Evolutionary conservation across 2,888 invertebrate genomes (phyloP), one percentile per base, ranked within the genome.

Genomic region (Oxycera nigricornis): DNA sequence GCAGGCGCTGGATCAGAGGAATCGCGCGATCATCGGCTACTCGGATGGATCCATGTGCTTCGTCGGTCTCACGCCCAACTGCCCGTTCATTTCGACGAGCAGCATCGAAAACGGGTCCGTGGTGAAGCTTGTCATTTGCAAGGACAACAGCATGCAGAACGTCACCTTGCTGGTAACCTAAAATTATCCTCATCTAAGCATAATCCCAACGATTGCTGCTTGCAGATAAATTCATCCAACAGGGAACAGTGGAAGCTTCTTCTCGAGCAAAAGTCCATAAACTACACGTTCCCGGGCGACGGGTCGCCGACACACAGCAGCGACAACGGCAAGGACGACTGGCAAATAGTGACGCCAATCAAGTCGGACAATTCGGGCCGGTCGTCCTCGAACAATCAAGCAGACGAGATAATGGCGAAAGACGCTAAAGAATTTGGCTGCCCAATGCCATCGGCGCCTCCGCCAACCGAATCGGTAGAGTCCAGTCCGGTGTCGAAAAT

Each of bases 191-290:
- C n/a, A n/a, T n/a, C n/a, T n/a, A n/a, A n/a, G n/a, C n/a, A n/a
- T n/a, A n/a, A n/a, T n/a, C n/a, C n/a, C n/a, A n/a, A n/a, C n/a
- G n/a, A n/a, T n/a, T n/a, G n/a, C n/a, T 35, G 35, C 11, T 35
- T 35, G 75, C 80, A 95, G 90, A 92, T 96, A 80, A 92, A 93
- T 7, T 90, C 89, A 73, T 88, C 88, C 39, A 88, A 90, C 77
- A 90, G 90, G 41, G 90, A 92, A 77, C 95, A 96, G 82, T 95
- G 94, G 91, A 91, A 93, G 78, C 85, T 96, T 74, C 85, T 95
- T 31, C 85, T 96, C 73, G 95, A 96, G 82, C 92, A 94, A 81
- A 90, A 91, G 78, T 89, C 91, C 1, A 90, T 88, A 77, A 90
- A 90, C 70, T 94, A 92, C 82, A 89, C 90, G 68, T 94, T 92